Evolutionary conservation across 2,888 invertebrate genomes (phyloP).

Genomic region (Aproaerema taeniolella): DNA sequence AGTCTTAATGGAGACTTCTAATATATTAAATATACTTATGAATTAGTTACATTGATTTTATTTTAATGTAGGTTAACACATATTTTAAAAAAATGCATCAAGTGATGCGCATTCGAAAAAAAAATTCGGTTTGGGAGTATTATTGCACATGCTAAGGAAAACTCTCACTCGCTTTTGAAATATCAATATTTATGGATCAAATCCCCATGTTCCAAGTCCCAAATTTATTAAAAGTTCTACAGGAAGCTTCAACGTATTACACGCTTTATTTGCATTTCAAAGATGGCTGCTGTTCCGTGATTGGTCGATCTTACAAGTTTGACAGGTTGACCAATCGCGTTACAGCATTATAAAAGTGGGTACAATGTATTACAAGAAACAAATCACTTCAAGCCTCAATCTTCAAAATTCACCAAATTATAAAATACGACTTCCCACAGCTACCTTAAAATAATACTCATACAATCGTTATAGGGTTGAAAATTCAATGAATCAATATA

Average conservation of each 20-base stretch:
- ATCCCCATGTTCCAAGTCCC: slow-evolving; percentile 1
- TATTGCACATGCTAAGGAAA: slow-evolving; percentile 2
- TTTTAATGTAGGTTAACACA: slow-evolving; percentile 14
- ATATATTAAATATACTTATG: slow-evolving; percentile 71
- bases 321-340: no score
- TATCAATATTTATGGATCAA: slow-evolving; percentile 6
- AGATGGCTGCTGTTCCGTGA: no score
- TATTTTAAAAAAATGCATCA: slow-evolving; percentile 10
- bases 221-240: background rate
- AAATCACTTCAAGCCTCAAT: no score
- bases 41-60: slow-evolving; percentile 58
- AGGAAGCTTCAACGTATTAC: no score
- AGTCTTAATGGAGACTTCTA: slow-evolving; percentile 68
- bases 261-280: no score
- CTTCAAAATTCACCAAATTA: background rate
- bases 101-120: no score
- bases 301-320: no score
- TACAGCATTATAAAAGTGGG: no score
- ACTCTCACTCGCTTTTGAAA: background rate
- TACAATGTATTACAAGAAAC: no score
- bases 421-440: background rate
- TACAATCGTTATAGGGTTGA: background rate
- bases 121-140: slow-evolving; percentile 9
- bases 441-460: background rate
- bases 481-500: background rate